These are phyloP conservation scores for Helicoverpa zea DNA, from an alignment of 1,140 invertebrate species.

Conservation along the genomic window DNA sequence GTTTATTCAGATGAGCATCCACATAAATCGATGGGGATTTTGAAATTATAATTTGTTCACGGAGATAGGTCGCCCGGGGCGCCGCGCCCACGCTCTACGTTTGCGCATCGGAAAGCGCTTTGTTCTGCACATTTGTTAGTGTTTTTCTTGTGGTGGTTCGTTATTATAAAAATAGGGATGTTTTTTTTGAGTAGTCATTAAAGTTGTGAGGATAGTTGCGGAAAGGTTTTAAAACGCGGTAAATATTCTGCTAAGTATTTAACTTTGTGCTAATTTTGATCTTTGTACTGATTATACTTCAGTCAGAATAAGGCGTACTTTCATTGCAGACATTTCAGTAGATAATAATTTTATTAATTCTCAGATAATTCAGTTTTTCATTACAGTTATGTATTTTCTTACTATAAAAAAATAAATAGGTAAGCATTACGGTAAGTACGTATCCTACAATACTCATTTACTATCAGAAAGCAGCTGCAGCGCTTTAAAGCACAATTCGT, in stretches of 20 bases:
- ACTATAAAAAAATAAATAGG: not conserved
- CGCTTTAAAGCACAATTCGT: constrained; percentile 28
- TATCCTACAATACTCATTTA: not conserved
- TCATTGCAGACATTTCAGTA: too few relatives aligned
- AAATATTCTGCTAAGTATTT: too few relatives aligned
- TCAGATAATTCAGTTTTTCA: too few relatives aligned
- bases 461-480: constrained; percentile 14
- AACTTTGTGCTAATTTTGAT: too few relatives aligned
- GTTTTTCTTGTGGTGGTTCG: constrained; percentile 19
- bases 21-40: constrained; percentile 84
- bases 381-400: too few relatives aligned
- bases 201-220: not conserved
- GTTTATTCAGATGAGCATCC: constrained; percentile 79
- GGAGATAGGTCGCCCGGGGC: constrained; percentile 73
- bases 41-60: constrained; percentile 84
- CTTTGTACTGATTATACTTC: too few relatives aligned
- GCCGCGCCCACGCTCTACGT: constrained; percentile 68
- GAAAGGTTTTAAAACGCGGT: not conserved
- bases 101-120: constrained; percentile 50
- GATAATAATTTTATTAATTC: too few relatives aligned
- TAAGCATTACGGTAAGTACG: not conserved
- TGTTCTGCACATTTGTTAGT: constrained; percentile 47
- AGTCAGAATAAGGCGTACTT: too few relatives aligned
- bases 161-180: constrained; percentile 13
- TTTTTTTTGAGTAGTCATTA: not conserved